These are phyloP conservation scores for Onchidella celtica DNA, from an alignment of 2,888 invertebrate species.

Conservation along the genomic window DNA sequence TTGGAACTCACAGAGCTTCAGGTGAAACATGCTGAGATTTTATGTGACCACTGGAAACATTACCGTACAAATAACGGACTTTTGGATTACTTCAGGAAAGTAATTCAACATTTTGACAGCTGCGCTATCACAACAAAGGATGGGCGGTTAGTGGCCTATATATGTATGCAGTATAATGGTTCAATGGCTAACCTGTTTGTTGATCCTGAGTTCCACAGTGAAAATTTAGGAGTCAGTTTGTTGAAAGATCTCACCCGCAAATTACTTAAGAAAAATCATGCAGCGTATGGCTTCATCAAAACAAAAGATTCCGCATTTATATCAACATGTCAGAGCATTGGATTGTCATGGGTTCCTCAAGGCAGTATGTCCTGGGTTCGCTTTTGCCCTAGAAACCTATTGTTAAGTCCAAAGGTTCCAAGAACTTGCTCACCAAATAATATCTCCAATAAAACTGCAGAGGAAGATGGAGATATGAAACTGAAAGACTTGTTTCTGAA, in stretches of 20 bases:
- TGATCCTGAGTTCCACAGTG: constrained; percentile 64
- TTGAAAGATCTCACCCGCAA: constrained; percentile 67
- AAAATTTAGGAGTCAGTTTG: constrained; percentile 68
- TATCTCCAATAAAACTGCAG: not conserved
- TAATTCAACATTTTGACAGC: constrained; percentile 71
- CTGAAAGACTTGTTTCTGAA: constrained; percentile 46
- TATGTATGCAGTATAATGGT: constrained; percentile 75
- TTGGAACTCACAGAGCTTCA: constrained; percentile 61
- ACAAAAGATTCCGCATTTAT: constrained; percentile 67
- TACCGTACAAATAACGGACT: constrained; percentile 62
- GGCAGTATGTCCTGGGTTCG: constrained; percentile 73
- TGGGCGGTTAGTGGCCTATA: constrained; percentile 69
- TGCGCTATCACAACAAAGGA: constrained; percentile 65
- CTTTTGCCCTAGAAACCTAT: constrained; percentile 51
- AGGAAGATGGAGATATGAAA: not conserved
- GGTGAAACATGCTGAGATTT: constrained; percentile 60
- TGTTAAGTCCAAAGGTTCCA: not conserved
- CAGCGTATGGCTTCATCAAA: constrained; percentile 71
- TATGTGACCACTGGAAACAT: constrained; percentile 66
- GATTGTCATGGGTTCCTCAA: constrained; percentile 73
- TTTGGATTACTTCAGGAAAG: constrained; percentile 66
- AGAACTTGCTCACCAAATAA: constrained; percentile 6
- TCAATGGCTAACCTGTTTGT: constrained; percentile 74
- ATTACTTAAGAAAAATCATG: constrained; percentile 63
- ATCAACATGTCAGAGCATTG: constrained; percentile 63